phyloP scores from a whole-genome alignment of 2,888 invertebrate species.

The Drosophila sordidula region DNA sequence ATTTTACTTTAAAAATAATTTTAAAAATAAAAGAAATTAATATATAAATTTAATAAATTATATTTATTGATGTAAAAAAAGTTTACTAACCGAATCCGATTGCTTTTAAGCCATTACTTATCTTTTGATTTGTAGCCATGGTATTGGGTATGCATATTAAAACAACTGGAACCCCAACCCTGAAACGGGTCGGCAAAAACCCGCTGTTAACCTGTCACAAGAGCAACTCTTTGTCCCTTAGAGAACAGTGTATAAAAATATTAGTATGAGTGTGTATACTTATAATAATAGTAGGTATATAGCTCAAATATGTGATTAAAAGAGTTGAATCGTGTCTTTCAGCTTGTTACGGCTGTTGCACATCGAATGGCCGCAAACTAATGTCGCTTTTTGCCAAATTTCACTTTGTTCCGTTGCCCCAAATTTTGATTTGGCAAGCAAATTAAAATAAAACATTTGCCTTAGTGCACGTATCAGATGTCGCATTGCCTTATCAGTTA shows the following conservation, averaged over 20 bases:
- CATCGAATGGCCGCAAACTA: slow-evolving; percentile 20
- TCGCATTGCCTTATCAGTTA: slow-evolving; percentile 32
- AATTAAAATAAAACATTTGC: slow-evolving; percentile 5
- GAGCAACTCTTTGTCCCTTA: background rate
- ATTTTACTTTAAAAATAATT: too few relatives aligned
- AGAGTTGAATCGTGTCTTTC: slow-evolving; percentile 14
- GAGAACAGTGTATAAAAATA: background rate
- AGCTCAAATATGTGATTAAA: slow-evolving; percentile 3
- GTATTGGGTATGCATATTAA: too few relatives aligned
- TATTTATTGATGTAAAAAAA: background rate
- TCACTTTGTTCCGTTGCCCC: slow-evolving; percentile 36
- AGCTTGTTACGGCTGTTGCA: slow-evolving; percentile 30
- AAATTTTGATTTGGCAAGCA: slow-evolving; percentile 6
- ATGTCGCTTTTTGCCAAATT: slow-evolving; percentile 26
- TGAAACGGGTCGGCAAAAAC: too few relatives aligned
- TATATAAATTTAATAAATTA: too few relatives aligned
- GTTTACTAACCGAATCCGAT: too few relatives aligned
- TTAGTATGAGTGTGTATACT: background rate
- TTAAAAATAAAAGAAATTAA: too few relatives aligned
- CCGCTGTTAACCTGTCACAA: background rate
- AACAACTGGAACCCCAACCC: too few relatives aligned
- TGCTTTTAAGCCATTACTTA: too few relatives aligned
- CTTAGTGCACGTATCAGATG: background rate
- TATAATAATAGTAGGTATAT: slow-evolving; percentile 23
- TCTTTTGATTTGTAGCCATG: too few relatives aligned